Conservation (phyloP, 2,888 invertebrate genomes). For the Petrolisthes manimaculis region DNA sequence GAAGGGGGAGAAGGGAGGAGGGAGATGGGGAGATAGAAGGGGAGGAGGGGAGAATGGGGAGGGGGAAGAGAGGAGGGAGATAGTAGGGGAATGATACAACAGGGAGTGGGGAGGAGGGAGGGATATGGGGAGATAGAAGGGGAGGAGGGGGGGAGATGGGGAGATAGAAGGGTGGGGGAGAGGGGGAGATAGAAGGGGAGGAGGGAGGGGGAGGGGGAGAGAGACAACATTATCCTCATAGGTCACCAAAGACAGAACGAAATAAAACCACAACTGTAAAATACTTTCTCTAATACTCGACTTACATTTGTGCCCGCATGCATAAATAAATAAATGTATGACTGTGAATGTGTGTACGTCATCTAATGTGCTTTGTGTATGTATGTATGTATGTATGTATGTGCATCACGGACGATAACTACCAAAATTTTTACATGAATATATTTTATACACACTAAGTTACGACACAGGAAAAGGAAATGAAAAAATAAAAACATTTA, state of each 20-base stretch:
- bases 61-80: background rate
- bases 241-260: too few species aligned
- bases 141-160: background rate
- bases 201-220: background rate
- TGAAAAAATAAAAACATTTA: background rate
- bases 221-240: too few species aligned
- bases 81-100: background rate
- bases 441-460: background rate
- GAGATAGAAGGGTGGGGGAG: background rate
- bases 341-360: background rate
- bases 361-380: too few species aligned
- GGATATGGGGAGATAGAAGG: background rate
- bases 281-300: too few species aligned
- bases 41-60: background rate
- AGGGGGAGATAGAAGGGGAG: background rate
- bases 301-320: background rate
- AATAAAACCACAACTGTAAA: too few species aligned
- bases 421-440: too few species aligned
- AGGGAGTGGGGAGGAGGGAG: constrained; percentile 15
- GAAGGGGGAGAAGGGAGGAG: background rate
- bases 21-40: background rate
- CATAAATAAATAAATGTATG: background rate
- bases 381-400: too few species aligned
- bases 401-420: too few species aligned
- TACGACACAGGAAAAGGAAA: background rate